phyloP scores from a whole-genome alignment of 2,113 vertebrate genomes.

The Cephalopholis sonnerati region DNA sequence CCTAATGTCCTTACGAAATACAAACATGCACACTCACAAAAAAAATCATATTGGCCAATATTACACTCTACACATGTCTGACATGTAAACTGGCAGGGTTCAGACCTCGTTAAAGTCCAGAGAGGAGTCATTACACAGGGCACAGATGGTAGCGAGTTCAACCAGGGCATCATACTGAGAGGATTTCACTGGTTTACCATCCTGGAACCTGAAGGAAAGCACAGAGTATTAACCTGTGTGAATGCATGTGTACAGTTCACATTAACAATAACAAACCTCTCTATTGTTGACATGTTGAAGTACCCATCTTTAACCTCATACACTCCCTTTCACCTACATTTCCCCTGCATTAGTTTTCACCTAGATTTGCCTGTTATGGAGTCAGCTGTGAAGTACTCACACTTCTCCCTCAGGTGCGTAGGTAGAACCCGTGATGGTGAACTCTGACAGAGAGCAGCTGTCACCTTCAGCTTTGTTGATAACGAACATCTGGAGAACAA shows the following conservation, averaged over 20 bases:
- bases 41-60: not conserved
- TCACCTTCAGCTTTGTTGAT: constrained; percentile 92
- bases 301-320: not conserved
- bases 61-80: not conserved
- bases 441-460: constrained; percentile 92
- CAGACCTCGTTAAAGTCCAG: constrained; percentile 98
- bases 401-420: constrained; percentile 97
- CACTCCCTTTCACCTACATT: not conserved
- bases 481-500: constrained; percentile 92
- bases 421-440: constrained; percentile 96
- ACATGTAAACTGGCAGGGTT: not conserved
- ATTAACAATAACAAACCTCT: not conserved
- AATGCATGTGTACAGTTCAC: not conserved
- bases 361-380: not conserved
- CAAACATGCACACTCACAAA: not conserved
- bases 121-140: constrained; percentile 98
- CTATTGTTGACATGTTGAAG: not conserved
- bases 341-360: not conserved
- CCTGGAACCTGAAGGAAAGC: constrained; percentile 87
- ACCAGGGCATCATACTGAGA: constrained; percentile 93
- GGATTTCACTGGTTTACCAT: constrained; percentile 89
- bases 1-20: not conserved
- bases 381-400: constrained; percentile 86
- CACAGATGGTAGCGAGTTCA: constrained; percentile 97
- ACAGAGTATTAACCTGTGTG: not conserved